Evolutionary conservation across 2,797 vertebrate genomes (phyloP).

Genomic region (Acropternis orthonyx): DNA sequence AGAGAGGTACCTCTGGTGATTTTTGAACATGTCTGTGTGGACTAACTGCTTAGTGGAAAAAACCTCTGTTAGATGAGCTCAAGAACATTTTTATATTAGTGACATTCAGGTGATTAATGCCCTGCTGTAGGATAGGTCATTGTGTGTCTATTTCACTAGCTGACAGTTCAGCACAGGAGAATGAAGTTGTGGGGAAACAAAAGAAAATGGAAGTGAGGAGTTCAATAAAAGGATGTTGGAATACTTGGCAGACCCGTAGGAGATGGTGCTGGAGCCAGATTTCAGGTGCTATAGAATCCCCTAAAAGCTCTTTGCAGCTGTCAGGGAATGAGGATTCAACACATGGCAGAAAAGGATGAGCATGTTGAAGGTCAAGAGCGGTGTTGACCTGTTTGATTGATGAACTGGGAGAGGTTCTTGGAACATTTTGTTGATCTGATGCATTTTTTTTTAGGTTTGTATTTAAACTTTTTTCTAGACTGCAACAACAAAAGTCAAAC

Average conservation of each 20-base stretch:
- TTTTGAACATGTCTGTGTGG: not conserved
- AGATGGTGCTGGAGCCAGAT: not conserved
- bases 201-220: not conserved
- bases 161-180: not conserved
- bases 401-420: not conserved
- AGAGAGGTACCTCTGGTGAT: not conserved
- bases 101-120: not conserved
- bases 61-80: not conserved
- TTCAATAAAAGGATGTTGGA: not conserved
- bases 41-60: not conserved
- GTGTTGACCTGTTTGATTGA: not conserved
- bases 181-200: not conserved
- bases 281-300: not conserved
- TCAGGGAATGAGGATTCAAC: not conserved
- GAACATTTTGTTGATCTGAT: not conserved
- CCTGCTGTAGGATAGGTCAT: not conserved
- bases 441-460: not conserved
- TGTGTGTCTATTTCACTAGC: not conserved
- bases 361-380: not conserved
- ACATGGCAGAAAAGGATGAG: not conserved
- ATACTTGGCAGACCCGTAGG: not conserved
- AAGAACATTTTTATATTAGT: fast-evolving
- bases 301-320: not conserved
- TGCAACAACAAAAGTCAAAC: not conserved
- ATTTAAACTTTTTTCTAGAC: not conserved